A percentile compares a stretch with the other conserved stretches of the same genome.
phyloP scores from a whole-genome alignment of 2,797 vertebrate species.

The Tiaroga cobitis region DNA sequence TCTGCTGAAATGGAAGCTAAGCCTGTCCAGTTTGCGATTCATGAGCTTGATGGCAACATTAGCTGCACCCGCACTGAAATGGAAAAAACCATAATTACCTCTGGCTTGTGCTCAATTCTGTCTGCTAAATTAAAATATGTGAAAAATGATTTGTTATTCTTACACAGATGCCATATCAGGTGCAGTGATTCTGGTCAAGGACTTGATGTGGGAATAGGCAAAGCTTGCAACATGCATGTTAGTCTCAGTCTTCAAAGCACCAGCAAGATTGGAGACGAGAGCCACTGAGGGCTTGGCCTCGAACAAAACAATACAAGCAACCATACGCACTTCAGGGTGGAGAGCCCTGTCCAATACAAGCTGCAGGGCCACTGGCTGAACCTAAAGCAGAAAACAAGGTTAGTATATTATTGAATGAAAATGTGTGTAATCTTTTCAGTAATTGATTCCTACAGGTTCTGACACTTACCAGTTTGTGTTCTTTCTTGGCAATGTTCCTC shows the following conservation, averaged over 20 bases:
- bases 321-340: conserved; percentile 76
- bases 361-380: conserved; percentile 81
- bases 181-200: conserved; percentile 77
- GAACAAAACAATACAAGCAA: conserved; percentile 78
- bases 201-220: conserved; percentile 81
- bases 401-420: too few species aligned
- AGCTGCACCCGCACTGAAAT: conserved; percentile 82
- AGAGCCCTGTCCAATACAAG: conserved; percentile 77
- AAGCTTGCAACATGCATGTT: conserved; percentile 84
- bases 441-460: not conserved
- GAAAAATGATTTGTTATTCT: conserved; percentile 54
- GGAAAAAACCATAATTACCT: conserved; percentile 68
- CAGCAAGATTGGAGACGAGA: conserved; percentile 72
- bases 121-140: not conserved
- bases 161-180: conserved; percentile 82
- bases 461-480: conserved; percentile 67
- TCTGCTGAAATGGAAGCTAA: conserved; percentile 77
- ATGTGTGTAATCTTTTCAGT: too few species aligned
- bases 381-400: conserved; percentile 68
- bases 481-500: conserved; percentile 79
- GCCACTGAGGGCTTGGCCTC: conserved; percentile 79
- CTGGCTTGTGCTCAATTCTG: conserved; percentile 57
- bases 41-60: conserved; percentile 80
- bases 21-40: conserved; percentile 74
- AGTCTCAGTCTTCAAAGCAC: conserved; percentile 75